phyloP scores from a whole-genome alignment of 2,797 vertebrate genomes.

The Enteromius paludinosus region DNA sequence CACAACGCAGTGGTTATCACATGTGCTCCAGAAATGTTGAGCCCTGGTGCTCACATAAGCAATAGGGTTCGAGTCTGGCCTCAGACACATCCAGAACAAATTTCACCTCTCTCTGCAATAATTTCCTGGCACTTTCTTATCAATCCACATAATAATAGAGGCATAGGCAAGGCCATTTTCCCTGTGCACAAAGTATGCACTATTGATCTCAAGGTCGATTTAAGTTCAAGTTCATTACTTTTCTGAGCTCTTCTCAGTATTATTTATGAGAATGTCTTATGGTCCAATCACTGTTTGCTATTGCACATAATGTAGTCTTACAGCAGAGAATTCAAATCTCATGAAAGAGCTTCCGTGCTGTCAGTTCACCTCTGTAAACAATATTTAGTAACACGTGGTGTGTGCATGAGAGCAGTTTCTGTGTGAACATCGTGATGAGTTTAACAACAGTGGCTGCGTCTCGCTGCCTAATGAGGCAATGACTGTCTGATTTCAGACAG shows the following conservation, averaged over 20 bases:
- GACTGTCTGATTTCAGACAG: too few relatives aligned
- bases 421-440: not conserved
- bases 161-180: too few relatives aligned
- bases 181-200: not conserved
- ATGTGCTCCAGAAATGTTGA: not conserved
- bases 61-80: not conserved
- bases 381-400: not conserved
- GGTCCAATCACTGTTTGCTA: not conserved
- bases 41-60: not conserved
- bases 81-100: not conserved
- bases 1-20: not conserved
- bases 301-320: too few relatives aligned
- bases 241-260: not conserved
- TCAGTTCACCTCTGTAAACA: not conserved
- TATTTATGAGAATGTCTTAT: not conserved
- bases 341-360: not conserved
- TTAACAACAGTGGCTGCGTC: not conserved
- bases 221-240: not conserved
- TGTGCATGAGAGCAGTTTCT: too few relatives aligned
- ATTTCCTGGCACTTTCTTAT: not conserved
- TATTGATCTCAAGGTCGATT: not conserved
- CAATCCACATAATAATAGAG: not conserved
- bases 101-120: not conserved
- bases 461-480: too few relatives aligned
- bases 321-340: not conserved